Conservation (phyloP, 2,797 vertebrate species). For the Molossus molossus region DNA sequence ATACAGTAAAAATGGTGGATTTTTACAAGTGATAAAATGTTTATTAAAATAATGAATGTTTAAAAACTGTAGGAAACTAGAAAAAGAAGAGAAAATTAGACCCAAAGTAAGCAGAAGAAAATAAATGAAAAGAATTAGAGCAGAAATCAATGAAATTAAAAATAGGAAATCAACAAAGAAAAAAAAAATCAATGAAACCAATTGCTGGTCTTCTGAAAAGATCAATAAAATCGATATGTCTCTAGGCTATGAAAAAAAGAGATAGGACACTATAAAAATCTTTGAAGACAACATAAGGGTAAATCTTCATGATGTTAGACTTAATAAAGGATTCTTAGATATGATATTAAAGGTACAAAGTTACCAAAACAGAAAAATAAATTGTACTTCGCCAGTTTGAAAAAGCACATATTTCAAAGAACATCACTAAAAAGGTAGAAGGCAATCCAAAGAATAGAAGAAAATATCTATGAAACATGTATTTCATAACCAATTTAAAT, state of each 20-base stretch:
- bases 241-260: background rate
- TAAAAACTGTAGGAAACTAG: background rate
- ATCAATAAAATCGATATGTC: background rate
- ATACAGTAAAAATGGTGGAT: background rate
- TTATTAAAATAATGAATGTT: constrained; percentile 1
- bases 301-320: background rate
- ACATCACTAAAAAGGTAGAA: background rate
- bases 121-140: background rate
- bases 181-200: background rate
- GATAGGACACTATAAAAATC: background rate
- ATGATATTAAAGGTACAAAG: background rate
- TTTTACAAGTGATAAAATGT: background rate
- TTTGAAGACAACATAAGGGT: background rate
- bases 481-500: background rate
- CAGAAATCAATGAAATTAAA: background rate
- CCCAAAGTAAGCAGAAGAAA: background rate
- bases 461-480: background rate
- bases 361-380: background rate
- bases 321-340: background rate
- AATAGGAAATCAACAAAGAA: background rate
- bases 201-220: background rate
- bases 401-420: background rate
- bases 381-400: background rate
- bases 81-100: background rate
- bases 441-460: background rate